Percentiles rank a stretch among this genome's conserved stretches.
Evolutionary conservation across 2,888 invertebrate genomes (phyloP).

Genomic region (Muscina levida): DNA sequence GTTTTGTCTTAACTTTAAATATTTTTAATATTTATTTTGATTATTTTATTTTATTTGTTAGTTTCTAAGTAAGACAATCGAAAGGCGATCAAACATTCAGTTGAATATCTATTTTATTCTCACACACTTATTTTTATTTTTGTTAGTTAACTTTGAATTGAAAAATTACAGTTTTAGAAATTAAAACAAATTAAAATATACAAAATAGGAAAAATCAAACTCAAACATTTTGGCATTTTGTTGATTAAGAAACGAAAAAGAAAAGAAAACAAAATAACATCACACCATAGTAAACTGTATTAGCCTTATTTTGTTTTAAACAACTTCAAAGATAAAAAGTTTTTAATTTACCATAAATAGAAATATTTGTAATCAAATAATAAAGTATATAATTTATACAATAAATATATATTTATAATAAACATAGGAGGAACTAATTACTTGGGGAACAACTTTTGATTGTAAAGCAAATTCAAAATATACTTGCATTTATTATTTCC

Average conservation of each 20-base stretch:
- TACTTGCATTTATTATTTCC: no score
- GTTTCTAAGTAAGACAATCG: constrained; percentile 61
- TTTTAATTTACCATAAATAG: constrained; percentile 59
- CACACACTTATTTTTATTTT: background rate
- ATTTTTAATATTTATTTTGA: constrained; percentile 62
- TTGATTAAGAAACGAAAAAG: no score
- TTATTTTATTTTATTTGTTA: constrained; percentile 64
- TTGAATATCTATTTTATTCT: constrained; percentile 2
- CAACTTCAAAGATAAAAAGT: constrained; percentile 48
- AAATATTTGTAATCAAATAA: constrained; percentile 59
- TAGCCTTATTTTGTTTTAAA: constrained; percentile 58
- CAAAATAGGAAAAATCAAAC: background rate
- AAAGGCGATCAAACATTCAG: constrained; percentile 14
- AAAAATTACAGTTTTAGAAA: constrained; percentile 14
- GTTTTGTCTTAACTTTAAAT: constrained; percentile 41
- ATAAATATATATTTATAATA: constrained; percentile 64
- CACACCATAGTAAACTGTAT: constrained; percentile 29
- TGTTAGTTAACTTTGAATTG: background rate
- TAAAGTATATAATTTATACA: constrained; percentile 61
- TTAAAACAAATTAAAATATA: no score
- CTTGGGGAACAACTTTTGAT: no score
- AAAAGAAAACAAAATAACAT: constrained; percentile 28
- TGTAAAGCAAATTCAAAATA: no score
- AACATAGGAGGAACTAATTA: constrained; percentile 3
- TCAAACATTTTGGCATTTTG: constrained; percentile 46